Percentiles rank a stretch among this genome's conserved stretches.
Evolutionary conservation across 2,888 invertebrate species (phyloP).

Genomic region (Cryptosula pallasiana): DNA sequence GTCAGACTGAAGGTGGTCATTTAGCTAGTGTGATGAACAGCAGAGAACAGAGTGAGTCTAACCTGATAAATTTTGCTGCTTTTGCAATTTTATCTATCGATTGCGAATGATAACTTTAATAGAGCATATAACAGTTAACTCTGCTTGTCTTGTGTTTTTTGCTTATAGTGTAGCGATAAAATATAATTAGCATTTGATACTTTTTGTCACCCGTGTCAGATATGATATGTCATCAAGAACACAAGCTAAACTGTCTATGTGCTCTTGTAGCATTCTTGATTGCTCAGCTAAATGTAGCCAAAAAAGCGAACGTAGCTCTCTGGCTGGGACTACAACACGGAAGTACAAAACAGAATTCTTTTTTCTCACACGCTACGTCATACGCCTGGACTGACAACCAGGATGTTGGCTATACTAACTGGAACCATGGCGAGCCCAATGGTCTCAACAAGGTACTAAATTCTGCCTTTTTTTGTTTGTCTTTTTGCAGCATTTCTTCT

Average conservation of each 20-base stretch:
- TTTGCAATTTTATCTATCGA: not conserved
- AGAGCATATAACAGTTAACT: too few relatives aligned
- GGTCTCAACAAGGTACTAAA: slow-evolving; percentile 27
- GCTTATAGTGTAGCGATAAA: too few relatives aligned
- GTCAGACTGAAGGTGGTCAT: slow-evolving; percentile 28
- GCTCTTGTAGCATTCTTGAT: slow-evolving; percentile 33
- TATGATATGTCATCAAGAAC: too few relatives aligned
- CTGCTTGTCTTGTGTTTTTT: too few relatives aligned
- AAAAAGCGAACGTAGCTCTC: slow-evolving; percentile 26
- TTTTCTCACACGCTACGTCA: not conserved
- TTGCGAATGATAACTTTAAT: too few relatives aligned
- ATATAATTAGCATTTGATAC: too few relatives aligned
- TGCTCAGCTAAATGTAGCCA: slow-evolving; percentile 30
- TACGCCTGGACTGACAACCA: slow-evolving; percentile 39
- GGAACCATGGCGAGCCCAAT: slow-evolving; percentile 37
- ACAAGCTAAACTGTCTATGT: too few relatives aligned
- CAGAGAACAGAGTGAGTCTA: slow-evolving; percentile 38
- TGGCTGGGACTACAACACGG: slow-evolving; percentile 39
- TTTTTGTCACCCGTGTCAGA: too few relatives aligned
- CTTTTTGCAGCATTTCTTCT: too few relatives aligned
- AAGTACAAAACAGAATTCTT: slow-evolving; percentile 24
- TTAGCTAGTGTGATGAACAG: slow-evolving; percentile 36
- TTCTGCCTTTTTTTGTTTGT: too few relatives aligned
- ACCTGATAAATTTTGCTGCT: not conserved
- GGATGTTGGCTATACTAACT: slow-evolving; percentile 35